phyloP scores from a whole-genome alignment of 2,797 vertebrate genomes.

The Furcifer pardalis region DNA sequence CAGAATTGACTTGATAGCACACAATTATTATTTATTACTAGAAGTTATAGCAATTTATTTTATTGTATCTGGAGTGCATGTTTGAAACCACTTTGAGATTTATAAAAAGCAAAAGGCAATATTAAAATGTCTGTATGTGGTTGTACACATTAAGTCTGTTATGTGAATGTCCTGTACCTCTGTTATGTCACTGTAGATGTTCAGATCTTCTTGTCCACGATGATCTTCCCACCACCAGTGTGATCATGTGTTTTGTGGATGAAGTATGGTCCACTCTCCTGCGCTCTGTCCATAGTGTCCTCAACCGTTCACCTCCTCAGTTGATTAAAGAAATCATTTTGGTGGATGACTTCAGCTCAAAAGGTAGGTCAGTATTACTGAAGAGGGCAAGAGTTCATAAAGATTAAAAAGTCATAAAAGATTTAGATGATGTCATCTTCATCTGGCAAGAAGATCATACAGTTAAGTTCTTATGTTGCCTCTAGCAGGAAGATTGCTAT shows the following conservation, averaged over 20 bases:
- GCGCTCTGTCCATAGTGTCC: slow-evolving; percentile 93
- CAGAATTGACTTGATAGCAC: no score
- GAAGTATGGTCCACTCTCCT: slow-evolving; percentile 97
- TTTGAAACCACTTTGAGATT: no score
- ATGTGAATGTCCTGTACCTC: slow-evolving; percentile 1
- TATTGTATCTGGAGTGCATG: no score
- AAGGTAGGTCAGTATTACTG: slow-evolving; percentile 80
- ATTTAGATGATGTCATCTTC: no score
- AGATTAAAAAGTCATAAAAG: no score
- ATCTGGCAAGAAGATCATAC: no score
- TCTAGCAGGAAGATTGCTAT: no score
- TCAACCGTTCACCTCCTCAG: slow-evolving; percentile 89
- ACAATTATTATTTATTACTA: no score
- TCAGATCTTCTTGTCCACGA: slow-evolving; percentile 82
- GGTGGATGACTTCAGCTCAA: slow-evolving; percentile 95
- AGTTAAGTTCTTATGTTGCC: no score
- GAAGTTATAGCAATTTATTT: no score
- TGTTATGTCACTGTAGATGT: slow-evolving; percentile 78
- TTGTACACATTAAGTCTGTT: background rate
- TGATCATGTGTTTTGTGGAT: slow-evolving; percentile 98
- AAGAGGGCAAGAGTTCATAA: no score
- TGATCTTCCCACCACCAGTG: slow-evolving; percentile 86
- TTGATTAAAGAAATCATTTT: slow-evolving; percentile 92
- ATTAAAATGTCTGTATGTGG: background rate
- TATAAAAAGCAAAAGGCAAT: no score